phyloP scores from a whole-genome alignment of 2,888 invertebrate genomes.

The Eupithecia insigniata region DNA sequence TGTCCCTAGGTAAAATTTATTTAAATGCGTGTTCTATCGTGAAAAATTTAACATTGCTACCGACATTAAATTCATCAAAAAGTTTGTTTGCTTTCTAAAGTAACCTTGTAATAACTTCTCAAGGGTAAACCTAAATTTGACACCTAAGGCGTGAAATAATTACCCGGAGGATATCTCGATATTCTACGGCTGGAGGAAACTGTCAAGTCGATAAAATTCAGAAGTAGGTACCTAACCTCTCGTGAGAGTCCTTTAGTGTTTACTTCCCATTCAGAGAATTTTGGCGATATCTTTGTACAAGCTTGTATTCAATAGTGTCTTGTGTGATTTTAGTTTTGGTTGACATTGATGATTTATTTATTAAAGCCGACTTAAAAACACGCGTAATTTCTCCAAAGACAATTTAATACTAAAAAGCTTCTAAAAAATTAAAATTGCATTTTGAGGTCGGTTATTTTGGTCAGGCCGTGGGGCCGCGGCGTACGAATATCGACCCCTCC shows the following conservation, averaged over 20 bases:
- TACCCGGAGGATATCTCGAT: neutral
- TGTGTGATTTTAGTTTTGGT: neutral
- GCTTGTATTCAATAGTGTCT: neutral
- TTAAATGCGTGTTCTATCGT: neutral
- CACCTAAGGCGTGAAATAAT: neutral
- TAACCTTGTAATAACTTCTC: too few species aligned
- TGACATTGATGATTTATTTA: neutral
- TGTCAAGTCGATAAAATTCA: neutral
- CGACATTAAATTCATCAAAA: too few species aligned
- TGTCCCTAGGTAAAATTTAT: too few species aligned
- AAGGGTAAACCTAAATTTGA: slow-evolving; percentile 1
- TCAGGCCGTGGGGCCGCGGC: too few species aligned
- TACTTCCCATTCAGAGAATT: neutral
- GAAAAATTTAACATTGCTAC: too few species aligned
- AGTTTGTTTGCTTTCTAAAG: too few species aligned
- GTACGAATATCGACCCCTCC: too few species aligned
- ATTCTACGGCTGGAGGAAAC: neutral
- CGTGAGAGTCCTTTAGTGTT: neutral
- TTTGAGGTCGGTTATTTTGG: neutral
- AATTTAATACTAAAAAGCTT: too few species aligned
- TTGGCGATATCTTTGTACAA: neutral
- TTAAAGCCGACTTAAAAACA: neutral
- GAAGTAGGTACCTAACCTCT: neutral
- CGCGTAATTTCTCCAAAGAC: too few species aligned
- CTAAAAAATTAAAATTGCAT: neutral